Percentiles rank a stretch among this genome's conserved stretches.
These are phyloP conservation scores for Tetropium fuscum DNA, from an alignment of 2,888 invertebrate species.

Conservation along the genomic window DNA sequence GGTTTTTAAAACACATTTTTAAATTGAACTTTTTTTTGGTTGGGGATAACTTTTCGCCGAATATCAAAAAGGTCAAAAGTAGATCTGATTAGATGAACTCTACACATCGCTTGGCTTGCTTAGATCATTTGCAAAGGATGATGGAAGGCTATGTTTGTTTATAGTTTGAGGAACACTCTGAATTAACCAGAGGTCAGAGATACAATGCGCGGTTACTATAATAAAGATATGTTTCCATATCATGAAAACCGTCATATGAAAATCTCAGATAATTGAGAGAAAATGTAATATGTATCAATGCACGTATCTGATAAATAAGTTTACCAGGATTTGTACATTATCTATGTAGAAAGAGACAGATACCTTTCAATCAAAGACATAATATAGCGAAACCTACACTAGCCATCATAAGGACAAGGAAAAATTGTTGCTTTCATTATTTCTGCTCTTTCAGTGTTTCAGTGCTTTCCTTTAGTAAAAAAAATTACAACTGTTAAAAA, in stretches of 20 bases:
- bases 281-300: not conserved
- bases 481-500: no score
- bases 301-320: not conserved
- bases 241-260: not conserved
- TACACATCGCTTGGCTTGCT: conserved; percentile 53
- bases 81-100: conserved; percentile 48
- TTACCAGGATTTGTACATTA: no score
- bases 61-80: conserved; percentile 34
- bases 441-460: no score
- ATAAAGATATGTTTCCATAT: not conserved
- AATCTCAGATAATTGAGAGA: not conserved
- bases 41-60: not conserved
- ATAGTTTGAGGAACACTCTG: conserved; percentile 18
- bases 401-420: no score
- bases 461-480: no score
- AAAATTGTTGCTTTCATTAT: no score
- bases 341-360: no score
- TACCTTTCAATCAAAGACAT: no score
- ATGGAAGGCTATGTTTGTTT: conserved; percentile 21
- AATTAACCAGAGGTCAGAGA: conserved; percentile 24
- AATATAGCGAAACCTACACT: no score
- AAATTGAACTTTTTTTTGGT: not conserved
- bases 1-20: not conserved
- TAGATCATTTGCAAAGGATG: conserved; percentile 29
- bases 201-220: not conserved